phyloP scores from a whole-genome alignment of 2,113 vertebrate genomes.

The Corythornis cristatus region DNA sequence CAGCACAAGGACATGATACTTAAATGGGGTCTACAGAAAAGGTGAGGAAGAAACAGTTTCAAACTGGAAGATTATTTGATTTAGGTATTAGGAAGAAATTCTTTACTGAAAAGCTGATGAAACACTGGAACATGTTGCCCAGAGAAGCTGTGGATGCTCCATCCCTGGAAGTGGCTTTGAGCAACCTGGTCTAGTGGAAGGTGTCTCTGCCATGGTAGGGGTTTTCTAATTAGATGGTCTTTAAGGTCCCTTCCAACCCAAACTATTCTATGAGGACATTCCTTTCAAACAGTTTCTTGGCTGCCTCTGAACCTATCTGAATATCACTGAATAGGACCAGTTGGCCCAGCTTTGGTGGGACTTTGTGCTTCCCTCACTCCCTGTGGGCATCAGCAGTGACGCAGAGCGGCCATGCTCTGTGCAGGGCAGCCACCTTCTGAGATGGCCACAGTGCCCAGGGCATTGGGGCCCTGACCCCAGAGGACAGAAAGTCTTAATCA shows the following conservation, averaged over 20 bases:
- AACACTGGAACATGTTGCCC: neutral
- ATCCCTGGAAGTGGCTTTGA: neutral
- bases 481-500: slow-evolving; percentile 22
- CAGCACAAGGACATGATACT: neutral
- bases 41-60: neutral
- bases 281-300: neutral
- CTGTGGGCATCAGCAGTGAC: accelerated
- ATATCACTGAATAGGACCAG: neutral
- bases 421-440: neutral
- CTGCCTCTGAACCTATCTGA: neutral
- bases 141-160: neutral
- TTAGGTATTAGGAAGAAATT: neutral
- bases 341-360: neutral
- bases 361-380: neutral
- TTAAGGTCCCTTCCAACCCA: neutral
- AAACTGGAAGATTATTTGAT: neutral
- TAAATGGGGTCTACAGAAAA: neutral
- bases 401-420: accelerated
- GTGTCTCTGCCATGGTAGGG: neutral
- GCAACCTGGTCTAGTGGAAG: neutral
- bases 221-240: accelerated
- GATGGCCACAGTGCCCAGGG: accelerated
- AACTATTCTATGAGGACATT: neutral
- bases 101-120: neutral
- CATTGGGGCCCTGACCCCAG: neutral